Conservation (phyloP, 2,113 vertebrate genomes). For the Gadus macrocephalus region DNA sequence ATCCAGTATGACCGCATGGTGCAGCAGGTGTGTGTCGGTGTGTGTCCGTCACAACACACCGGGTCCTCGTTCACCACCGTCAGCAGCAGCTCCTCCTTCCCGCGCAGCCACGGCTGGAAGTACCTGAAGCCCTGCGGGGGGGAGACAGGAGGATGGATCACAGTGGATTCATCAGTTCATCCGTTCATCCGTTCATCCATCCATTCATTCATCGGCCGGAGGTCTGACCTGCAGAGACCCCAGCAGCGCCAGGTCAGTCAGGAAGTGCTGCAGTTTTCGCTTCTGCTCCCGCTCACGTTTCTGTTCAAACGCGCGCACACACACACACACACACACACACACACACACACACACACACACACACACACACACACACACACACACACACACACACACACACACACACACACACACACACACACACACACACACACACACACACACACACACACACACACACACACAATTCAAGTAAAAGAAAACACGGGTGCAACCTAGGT, state of each 20-base stretch:
- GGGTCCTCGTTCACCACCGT: conserved; percentile 76
- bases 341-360: neutral
- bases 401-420: too few relatives aligned
- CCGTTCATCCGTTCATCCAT: too few relatives aligned
- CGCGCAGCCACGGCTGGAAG: conserved; percentile 78
- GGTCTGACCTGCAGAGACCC: conserved; percentile 68
- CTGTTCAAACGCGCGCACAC: conserved; percentile 26
- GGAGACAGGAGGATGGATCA: neutral
- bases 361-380: too few relatives aligned
- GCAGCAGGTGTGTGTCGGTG: neutral
- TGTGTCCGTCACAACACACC: conserved; percentile 50
- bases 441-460: neutral
- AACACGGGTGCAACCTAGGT: neutral
- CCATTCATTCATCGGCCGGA: neutral
- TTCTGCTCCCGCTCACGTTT: conserved; percentile 66
- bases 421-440: too few relatives aligned
- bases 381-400: neutral
- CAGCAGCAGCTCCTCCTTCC: conserved; percentile 76
- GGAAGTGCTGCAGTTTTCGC: conserved; percentile 68
- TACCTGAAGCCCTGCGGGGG: conserved; percentile 74
- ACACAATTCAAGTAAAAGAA: too few relatives aligned
- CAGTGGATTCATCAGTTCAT: too few relatives aligned
- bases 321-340: conserved; percentile 15
- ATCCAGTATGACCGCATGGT: neutral
- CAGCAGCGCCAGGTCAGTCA: conserved; percentile 68